phyloP scores from a whole-genome alignment of 35 echinoderm and acorn worm genomes.

The Ophioderma brevispina region DNA sequence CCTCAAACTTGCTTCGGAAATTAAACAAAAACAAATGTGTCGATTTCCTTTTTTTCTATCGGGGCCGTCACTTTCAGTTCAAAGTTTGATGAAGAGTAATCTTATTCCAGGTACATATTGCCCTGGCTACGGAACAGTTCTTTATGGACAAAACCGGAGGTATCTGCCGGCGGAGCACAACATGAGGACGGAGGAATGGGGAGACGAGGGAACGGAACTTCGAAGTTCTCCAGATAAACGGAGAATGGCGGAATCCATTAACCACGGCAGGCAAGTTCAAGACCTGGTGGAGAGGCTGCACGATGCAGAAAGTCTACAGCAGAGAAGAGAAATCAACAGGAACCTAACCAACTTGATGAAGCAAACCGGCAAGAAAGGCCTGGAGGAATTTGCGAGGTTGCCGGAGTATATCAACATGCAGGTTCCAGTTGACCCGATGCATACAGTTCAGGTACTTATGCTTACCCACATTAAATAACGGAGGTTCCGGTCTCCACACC shows the following conservation, averaged over 20 bases:
- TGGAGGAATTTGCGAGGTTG: background rate
- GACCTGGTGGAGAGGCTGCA: background rate
- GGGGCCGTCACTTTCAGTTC: no score
- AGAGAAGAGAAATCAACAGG: background rate
- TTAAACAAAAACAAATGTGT: no score
- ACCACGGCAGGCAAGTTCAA: background rate
- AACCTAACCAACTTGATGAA: background rate
- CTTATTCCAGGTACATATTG: background rate
- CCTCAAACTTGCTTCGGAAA: no score
- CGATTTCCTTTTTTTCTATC: no score
- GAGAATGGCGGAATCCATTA: no score
- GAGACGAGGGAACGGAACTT: background rate
- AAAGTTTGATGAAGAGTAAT: no score
- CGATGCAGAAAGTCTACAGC: background rate
- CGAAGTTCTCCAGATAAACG: background rate
- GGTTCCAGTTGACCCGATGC: constrained; percentile 19
- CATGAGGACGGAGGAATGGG: background rate
- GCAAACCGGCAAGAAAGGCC: constrained; percentile 11
- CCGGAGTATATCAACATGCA: background rate
- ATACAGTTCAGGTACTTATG: constrained; percentile 20
- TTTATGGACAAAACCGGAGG: background rate
- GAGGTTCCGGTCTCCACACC: no score
- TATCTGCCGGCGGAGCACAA: background rate
- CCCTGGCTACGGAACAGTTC: background rate
- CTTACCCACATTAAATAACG: no score